Conservation (phyloP, 23 tunicate species). For the Ciona savignyi region DNA sequence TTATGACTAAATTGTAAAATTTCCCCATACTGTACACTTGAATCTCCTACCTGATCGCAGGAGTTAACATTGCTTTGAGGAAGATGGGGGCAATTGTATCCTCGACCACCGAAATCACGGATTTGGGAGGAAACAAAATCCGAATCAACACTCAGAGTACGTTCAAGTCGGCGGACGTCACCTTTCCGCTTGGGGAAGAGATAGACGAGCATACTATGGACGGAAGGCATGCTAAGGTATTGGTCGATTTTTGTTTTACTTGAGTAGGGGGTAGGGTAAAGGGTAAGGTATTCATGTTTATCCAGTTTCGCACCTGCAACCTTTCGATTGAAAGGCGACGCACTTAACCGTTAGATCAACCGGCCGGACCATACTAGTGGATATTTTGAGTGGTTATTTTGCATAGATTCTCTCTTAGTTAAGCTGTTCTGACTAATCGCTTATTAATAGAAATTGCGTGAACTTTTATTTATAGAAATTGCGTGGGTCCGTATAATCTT, state of each 20-base stretch:
- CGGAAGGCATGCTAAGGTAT: slow-evolving; percentile 49
- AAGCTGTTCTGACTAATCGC: too few relatives aligned
- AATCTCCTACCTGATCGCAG: slow-evolving; percentile 11
- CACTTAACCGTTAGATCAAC: too few relatives aligned
- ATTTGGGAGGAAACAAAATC: slow-evolving; percentile 65
- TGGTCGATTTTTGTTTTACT: too few relatives aligned
- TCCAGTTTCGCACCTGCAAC: too few relatives aligned
- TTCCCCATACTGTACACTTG: background rate
- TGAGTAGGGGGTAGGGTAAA: too few relatives aligned
- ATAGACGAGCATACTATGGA: slow-evolving; percentile 88
- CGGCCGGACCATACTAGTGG: too few relatives aligned
- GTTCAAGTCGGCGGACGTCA: slow-evolving; percentile 66
- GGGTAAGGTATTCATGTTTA: too few relatives aligned
- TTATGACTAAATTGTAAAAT: background rate
- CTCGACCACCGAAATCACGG: slow-evolving; percentile 79
- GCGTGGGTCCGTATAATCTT: too few relatives aligned
- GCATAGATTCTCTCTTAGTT: too few relatives aligned
- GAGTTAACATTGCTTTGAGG: slow-evolving; percentile 83
- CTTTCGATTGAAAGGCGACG: too few relatives aligned
- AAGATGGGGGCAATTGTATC: slow-evolving; percentile 64
- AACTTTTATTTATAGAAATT: too few relatives aligned
- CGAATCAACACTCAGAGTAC: slow-evolving; percentile 85
- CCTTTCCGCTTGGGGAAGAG: slow-evolving; percentile 68
- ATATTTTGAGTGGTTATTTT: too few relatives aligned
- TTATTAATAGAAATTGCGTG: background rate